Evolutionary conservation across 2,888 invertebrate genomes (phyloP).

Genomic region (Drosophila falleni): DNA sequence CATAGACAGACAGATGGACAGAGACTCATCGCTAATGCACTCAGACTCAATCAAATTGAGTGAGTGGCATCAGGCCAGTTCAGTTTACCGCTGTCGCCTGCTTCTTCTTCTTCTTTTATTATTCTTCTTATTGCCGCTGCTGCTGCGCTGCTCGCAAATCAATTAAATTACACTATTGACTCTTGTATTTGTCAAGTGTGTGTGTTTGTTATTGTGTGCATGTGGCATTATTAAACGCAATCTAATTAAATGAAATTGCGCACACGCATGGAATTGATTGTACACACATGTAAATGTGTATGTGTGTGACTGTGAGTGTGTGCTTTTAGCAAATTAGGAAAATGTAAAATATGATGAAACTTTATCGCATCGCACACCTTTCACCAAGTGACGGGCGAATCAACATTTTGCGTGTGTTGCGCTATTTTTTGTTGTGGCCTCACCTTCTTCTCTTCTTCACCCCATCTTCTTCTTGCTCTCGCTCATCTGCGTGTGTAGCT

Average conservation of each 20-base stretch:
- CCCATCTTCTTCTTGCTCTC: conserved; percentile 13
- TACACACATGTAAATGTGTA: conserved; percentile 19
- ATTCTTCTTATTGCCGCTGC: conserved; percentile 25
- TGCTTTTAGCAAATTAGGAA: conserved; percentile 77
- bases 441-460: background rate
- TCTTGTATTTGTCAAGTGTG: conserved; percentile 32
- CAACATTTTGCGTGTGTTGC: conserved; percentile 44
- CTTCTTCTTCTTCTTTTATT: background rate
- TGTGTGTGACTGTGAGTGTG: conserved; percentile 8
- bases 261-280: conserved; percentile 55
- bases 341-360: conserved; percentile 75
- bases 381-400: conserved; percentile 50
- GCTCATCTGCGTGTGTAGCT: conserved; percentile 70
- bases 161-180: conserved; percentile 75
- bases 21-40: conserved; percentile 17
- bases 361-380: conserved; percentile 72
- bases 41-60: conserved; percentile 55
- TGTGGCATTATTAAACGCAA: conserved; percentile 74
- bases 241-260: conserved; percentile 77
- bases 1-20: conserved; percentile 10
- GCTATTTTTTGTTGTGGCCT: conserved; percentile 23
- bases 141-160: conserved; percentile 66
- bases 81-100: conserved; percentile 49
- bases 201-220: conserved; percentile 26
- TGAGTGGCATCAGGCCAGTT: conserved; percentile 57